Base-by-base conservation (phyloP, 2,888 invertebrate genomes). In the Aporophyla nigra region DNA sequence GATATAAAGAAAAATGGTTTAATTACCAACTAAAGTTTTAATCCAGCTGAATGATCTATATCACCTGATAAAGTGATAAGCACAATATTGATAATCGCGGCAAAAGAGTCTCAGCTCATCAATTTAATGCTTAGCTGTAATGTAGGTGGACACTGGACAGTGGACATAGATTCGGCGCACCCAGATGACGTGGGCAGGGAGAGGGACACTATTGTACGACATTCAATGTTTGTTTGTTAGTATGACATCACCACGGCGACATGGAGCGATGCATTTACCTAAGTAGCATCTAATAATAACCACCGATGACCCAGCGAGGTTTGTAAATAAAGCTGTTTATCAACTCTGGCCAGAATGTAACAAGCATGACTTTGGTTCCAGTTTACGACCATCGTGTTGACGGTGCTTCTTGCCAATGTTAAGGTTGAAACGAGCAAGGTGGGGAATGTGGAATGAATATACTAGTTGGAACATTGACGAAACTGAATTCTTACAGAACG, bases 211-310 rank as follows among this genome's bases (percentile, higher is more conserved):
- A 92, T 94, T 94, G 93, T 93, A 86, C 92, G 90, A 87, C 91
- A 87, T 88, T 90, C 89, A 86, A 90, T 90, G 90, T 80, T 77
- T 83, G 85, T 82, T 84, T 77, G 83, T 69, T 62, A 58, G 71
- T 92, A 90, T 94, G 93, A 93, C 92, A 91, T 93, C 92, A 93
- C 80, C 86, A 77, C 90, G 90, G 90, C 91, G 91, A 90, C 92
- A 89, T 87, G 82, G 71, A 88, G 87, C 89, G 88, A 89, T 93
- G 92, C 94, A 92, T 89, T 91, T 89, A 86, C 86, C 83, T 82
- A 87, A 87, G 86, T 72, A 74, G 83, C 86, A 86, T 85, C 83
- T 82, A 83, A 89, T 91, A 90, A 91, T 91, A 90, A 87, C 89
- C 71, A 76, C 85, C 53, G 70, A 88, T 88, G 88, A 90, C 82